These are phyloP conservation scores for Drosophila nikananu DNA, from an alignment of 1,140 invertebrate genomes.

Conservation along the genomic window DNA sequence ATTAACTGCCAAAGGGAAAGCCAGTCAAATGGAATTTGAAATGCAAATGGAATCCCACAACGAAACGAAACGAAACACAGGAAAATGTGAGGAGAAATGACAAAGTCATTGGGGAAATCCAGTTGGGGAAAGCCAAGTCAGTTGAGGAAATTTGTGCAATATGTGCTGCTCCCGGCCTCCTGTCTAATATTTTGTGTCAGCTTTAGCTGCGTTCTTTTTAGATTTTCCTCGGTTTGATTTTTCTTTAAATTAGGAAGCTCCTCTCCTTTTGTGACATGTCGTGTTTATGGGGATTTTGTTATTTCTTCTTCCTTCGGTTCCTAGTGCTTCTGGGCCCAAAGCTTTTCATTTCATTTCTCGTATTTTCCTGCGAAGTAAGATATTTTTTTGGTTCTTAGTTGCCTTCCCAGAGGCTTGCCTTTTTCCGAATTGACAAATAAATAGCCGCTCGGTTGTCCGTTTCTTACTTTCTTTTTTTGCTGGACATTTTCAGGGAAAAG, in stretches of 20 bases:
- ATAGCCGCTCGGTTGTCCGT: slow-evolving; percentile 43
- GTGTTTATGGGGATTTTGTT: slow-evolving; percentile 81
- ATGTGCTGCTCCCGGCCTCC: slow-evolving; percentile 23
- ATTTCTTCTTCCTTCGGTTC: slow-evolving; percentile 31
- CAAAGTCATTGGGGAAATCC: slow-evolving; percentile 76
- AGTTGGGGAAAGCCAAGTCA: slow-evolving; percentile 23
- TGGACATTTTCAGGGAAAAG: slow-evolving; percentile 27
- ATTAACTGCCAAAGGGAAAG: slow-evolving; percentile 60
- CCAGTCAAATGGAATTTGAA: slow-evolving; percentile 68
- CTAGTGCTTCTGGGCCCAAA: slow-evolving; percentile 39
- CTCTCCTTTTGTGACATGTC: slow-evolving; percentile 63
- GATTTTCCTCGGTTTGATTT: slow-evolving; percentile 26
- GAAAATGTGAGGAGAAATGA: slow-evolving; percentile 24
- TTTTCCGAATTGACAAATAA: slow-evolving; percentile 79
- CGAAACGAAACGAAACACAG: slow-evolving; percentile 21
- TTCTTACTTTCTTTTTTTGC: slow-evolving; percentile 15
- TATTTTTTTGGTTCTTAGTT: slow-evolving; percentile 78
- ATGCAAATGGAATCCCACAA: slow-evolving; percentile 69
- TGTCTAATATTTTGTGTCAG: slow-evolving; percentile 31
- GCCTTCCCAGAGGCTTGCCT: slow-evolving; percentile 42
- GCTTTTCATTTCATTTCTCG: slow-evolving; percentile 69
- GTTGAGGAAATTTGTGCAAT: slow-evolving; percentile 45
- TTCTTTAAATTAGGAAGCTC: slow-evolving; percentile 59
- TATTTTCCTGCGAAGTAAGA: slow-evolving; percentile 71
- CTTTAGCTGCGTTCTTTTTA: slow-evolving; percentile 29